phyloP scores from a whole-genome alignment of 2,888 invertebrate genomes.

The Seira musarum region DNA sequence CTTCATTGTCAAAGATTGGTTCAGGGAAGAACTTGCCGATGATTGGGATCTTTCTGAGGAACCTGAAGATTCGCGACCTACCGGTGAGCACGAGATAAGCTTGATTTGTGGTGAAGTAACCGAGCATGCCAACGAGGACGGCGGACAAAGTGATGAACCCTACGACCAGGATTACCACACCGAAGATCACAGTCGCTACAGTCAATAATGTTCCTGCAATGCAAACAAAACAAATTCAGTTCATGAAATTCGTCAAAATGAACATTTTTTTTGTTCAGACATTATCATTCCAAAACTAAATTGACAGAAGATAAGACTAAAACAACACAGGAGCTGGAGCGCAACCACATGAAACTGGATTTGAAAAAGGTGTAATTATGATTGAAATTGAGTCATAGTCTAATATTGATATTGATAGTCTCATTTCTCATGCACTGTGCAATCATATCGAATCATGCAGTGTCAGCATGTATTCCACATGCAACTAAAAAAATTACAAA shows the following conservation, averaged over 20 bases:
- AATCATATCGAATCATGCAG: constrained; percentile 38
- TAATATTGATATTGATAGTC: too few species aligned
- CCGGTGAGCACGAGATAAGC: constrained; percentile 56
- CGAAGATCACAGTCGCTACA: constrained; percentile 58
- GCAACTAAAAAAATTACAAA: too few species aligned
- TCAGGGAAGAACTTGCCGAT: constrained; percentile 38
- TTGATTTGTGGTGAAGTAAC: constrained; percentile 58
- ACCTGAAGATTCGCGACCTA: constrained; percentile 22
- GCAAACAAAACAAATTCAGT: not conserved
- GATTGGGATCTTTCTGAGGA: constrained; percentile 49
- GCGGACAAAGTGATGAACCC: constrained; percentile 50
- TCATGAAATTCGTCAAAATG: too few species aligned
- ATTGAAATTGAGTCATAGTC: too few species aligned
- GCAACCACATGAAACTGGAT: too few species aligned
- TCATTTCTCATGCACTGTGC: too few species aligned
- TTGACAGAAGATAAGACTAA: not conserved
- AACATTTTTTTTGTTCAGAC: not conserved
- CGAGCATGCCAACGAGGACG: constrained; percentile 48
- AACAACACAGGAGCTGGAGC: not conserved
- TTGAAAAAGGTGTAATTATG: too few species aligned
- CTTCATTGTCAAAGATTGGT: not conserved
- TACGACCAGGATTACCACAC: constrained; percentile 56
- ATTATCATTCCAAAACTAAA: not conserved
- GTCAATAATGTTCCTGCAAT: constrained; percentile 61
- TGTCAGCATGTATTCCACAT: constrained; percentile 39